Conservation (phyloP, 2,113 vertebrate genomes). For the Forbesichthys agassizii region DNA sequence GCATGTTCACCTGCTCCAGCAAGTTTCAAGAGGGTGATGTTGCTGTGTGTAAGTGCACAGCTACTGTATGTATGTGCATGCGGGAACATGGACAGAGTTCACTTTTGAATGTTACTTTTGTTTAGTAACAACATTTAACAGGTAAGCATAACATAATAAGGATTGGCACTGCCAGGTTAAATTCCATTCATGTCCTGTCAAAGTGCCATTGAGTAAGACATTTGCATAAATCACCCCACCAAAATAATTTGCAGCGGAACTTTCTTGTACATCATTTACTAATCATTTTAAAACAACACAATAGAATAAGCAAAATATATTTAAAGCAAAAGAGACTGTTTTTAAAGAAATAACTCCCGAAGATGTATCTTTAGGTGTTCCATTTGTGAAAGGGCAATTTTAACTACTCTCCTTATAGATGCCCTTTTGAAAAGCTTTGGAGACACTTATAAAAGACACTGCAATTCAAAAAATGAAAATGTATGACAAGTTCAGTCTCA, state of each 20-base stretch:
- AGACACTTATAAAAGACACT: not conserved
- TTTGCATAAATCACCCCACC: too few relatives aligned
- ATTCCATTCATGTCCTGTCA: too few relatives aligned
- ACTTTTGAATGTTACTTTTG: not conserved
- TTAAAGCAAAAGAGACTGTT: too few relatives aligned
- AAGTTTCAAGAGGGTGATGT: constrained; percentile 51
- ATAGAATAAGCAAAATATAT: too few relatives aligned
- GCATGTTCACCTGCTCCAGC: constrained; percentile 71
- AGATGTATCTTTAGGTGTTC: constrained; percentile 7
- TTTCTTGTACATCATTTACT: not conserved
- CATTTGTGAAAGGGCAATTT: constrained; percentile 5
- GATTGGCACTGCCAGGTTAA: too few relatives aligned
- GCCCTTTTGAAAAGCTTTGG: not conserved
- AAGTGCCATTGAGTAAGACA: too few relatives aligned
- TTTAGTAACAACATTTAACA: not conserved
- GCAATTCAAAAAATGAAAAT: not conserved
- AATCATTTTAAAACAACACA: too few relatives aligned
- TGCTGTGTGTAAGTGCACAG: constrained; percentile 5
- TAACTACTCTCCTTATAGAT: not conserved
- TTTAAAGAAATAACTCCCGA: too few relatives aligned
- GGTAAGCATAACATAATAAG: too few relatives aligned
- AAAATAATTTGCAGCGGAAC: too few relatives aligned
- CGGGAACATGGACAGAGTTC: not conserved
- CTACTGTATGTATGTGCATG: constrained; percentile 3
- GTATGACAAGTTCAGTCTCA: too few relatives aligned